Percentiles rank a stretch among this genome's conserved stretches.
These are phyloP conservation scores for Xestobium rufovillosum DNA, from an alignment of 2,888 invertebrate species.

Conservation along the genomic window DNA sequence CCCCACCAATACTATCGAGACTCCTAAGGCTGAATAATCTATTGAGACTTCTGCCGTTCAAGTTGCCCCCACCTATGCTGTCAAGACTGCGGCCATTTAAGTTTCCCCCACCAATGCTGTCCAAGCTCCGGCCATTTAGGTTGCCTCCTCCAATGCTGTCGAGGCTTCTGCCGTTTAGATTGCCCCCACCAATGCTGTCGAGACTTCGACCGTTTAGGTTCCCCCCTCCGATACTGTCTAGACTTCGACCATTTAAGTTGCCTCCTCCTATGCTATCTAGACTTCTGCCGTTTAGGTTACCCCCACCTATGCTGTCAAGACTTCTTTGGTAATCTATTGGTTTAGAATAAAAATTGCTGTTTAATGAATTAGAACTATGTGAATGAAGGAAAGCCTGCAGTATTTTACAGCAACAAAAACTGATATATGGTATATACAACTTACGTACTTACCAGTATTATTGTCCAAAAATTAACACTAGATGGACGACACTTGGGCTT, in stretches of 20 bases:
- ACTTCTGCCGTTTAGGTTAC: conserved; percentile 18
- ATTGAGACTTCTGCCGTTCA: conserved; percentile 19
- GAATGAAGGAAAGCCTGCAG: too few species aligned
- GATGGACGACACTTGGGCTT: too few species aligned
- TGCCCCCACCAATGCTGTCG: conserved; percentile 22
- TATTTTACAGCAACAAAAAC: too few species aligned
- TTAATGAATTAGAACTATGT: too few species aligned
- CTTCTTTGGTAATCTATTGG: conserved; percentile 10
- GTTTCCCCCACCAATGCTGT: conserved; percentile 20
- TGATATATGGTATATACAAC: too few species aligned
- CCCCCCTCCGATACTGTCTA: conserved; percentile 12
- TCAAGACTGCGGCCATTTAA: conserved; percentile 18
- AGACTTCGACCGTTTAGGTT: conserved; percentile 11
- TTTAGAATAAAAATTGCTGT: neutral
- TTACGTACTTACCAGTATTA: conserved; percentile 2
- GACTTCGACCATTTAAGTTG: conserved; percentile 10
- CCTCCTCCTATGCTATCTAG: conserved; percentile 23
- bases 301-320: conserved; percentile 24
- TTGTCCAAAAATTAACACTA: too few species aligned
- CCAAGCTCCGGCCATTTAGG: conserved; percentile 16
- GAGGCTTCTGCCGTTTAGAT: conserved; percentile 18
- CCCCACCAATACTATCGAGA: conserved; percentile 24
- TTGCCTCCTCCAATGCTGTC: conserved; percentile 17
- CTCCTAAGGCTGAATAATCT: conserved; percentile 11
- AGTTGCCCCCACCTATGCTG: conserved; percentile 23